Conservation (phyloP, 2,113 vertebrate genomes). For the Lasiurus cinereus region DNA sequence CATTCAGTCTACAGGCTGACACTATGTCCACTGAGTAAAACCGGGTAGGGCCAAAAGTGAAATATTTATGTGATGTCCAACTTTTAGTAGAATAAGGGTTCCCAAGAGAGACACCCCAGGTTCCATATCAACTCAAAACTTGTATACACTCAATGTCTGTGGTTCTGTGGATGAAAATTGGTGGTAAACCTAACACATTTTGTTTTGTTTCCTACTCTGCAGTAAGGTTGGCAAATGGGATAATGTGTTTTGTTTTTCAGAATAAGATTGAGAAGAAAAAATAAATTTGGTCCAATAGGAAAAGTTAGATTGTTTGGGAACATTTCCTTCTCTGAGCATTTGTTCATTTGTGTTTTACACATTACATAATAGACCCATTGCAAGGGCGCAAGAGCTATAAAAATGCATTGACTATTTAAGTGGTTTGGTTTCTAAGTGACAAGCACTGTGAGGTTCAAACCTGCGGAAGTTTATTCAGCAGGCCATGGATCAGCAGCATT, state of each 20-base stretch:
- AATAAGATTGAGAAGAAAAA: neutral
- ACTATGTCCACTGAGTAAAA: too few relatives aligned
- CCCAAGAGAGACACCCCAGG: neutral
- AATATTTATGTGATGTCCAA: neutral
- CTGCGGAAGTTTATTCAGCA: neutral
- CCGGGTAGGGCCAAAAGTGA: neutral
- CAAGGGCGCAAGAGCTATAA: neutral
- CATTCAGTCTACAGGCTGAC: too few relatives aligned
- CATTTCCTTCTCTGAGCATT: slow-evolving; percentile 1
- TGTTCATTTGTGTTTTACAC: slow-evolving; percentile 32
- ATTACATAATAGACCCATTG: neutral
- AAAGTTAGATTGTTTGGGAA: neutral
- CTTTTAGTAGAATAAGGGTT: neutral
- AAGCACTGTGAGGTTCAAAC: neutral
- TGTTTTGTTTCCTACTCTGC: neutral
- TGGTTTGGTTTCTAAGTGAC: neutral
- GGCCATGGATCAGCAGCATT: neutral
- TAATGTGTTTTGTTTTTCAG: slow-evolving; percentile 31
- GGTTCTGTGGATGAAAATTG: neutral
- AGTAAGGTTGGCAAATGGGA: neutral
- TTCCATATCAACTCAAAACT: neutral
- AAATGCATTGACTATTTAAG: neutral
- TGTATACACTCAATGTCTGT: neutral
- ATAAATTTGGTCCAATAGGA: neutral
- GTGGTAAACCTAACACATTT: neutral